Evolutionary conservation across 2,797 vertebrate genomes (phyloP).

Genomic region (Monodelphis domestica): DNA sequence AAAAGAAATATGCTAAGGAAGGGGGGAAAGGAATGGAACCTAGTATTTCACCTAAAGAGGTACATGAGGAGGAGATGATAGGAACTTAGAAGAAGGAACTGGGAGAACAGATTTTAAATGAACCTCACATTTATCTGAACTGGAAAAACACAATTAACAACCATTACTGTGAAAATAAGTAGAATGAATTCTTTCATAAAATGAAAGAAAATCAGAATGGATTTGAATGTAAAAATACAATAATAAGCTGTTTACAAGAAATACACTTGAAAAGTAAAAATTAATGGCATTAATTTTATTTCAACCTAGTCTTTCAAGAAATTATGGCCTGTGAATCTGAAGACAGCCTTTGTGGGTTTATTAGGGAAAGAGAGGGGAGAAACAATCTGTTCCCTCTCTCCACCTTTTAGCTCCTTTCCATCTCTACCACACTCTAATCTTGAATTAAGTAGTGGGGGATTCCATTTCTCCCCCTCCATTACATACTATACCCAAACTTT

Average conservation of each 20-base stretch:
- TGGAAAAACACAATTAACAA: neutral
- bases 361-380: too few relatives aligned
- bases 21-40: neutral
- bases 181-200: neutral
- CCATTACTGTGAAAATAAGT: neutral
- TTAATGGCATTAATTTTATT: neutral
- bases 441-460: too few relatives aligned
- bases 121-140: neutral
- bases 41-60: neutral
- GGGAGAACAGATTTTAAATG: neutral
- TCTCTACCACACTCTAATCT: too few relatives aligned
- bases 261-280: neutral
- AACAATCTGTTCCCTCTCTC: too few relatives aligned
- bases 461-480: too few relatives aligned
- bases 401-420: too few relatives aligned
- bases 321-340: too few relatives aligned
- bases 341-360: too few relatives aligned
- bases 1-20: neutral
- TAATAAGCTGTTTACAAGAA: neutral
- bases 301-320: too few relatives aligned
- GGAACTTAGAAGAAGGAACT: neutral
- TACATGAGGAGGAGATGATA: neutral
- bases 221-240: neutral
- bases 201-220: neutral
- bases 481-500: neutral